These are phyloP conservation scores for Dascyllus trimaculatus DNA, from an alignment of 2,113 vertebrate species.

Conservation along the genomic window DNA sequence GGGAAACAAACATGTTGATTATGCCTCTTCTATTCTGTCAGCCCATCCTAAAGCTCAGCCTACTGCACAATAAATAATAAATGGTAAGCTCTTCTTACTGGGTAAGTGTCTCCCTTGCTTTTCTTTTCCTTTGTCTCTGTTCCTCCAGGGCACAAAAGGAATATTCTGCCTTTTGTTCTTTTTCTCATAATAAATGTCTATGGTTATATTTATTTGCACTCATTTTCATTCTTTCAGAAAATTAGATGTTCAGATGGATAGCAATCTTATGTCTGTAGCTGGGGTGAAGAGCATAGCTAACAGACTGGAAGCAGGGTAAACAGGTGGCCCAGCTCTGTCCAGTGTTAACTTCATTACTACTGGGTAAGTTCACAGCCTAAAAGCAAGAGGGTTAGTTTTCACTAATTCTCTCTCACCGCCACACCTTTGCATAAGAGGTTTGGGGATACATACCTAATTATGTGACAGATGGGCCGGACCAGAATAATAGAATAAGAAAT, in stretches of 20 bases:
- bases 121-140: not conserved
- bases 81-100: constrained; percentile 15
- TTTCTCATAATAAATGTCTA: not conserved
- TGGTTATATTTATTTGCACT: not conserved
- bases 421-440: no score
- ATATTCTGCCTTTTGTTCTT: not conserved
- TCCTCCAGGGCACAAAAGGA: not conserved
- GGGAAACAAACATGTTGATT: constrained; percentile 44
- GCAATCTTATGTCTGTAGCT: not conserved
- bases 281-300: not conserved
- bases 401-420: no score
- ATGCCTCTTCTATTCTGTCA: constrained; percentile 26
- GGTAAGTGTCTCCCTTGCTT: not conserved
- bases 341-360: not conserved
- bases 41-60: constrained; percentile 1
- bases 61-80: constrained; percentile 39
- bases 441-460: no score
- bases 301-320: not conserved
- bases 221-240: not conserved
- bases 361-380: not conserved
- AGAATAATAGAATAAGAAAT: no score
- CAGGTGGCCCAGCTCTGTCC: not conserved
- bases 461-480: no score
- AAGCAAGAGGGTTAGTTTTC: no score
- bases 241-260: not conserved